A percentile compares a stretch with the other conserved stretches of the same genome.
Evolutionary conservation across 2,797 vertebrate genomes (phyloP).

Genomic region (Luscinia megarhynchos): DNA sequence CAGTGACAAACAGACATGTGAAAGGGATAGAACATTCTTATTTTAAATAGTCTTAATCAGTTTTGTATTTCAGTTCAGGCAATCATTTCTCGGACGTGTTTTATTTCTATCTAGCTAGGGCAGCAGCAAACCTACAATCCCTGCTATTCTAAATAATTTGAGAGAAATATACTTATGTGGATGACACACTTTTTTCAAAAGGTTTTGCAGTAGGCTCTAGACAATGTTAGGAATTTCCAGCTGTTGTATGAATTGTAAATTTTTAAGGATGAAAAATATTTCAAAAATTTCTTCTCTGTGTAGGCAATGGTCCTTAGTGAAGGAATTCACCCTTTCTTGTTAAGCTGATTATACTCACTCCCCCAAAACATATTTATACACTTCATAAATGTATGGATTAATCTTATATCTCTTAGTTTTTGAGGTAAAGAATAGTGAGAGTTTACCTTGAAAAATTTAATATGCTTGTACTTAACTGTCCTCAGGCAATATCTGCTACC

Average conservation of each 20-base stretch:
- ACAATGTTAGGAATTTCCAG: background rate
- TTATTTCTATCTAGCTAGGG: background rate
- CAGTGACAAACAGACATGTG: background rate
- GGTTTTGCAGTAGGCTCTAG: background rate
- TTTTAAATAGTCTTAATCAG: background rate
- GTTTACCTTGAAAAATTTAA: background rate
- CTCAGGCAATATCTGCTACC: background rate
- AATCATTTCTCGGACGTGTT: background rate
- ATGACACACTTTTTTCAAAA: background rate
- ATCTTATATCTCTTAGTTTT: background rate
- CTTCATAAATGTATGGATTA: background rate
- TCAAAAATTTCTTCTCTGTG: background rate
- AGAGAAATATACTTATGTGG: fast-evolving
- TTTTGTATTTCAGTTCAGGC: background rate
- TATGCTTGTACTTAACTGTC: background rate
- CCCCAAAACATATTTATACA: background rate
- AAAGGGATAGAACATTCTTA: background rate
- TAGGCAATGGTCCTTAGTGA: background rate
- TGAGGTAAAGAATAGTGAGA: background rate
- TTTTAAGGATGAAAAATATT: background rate
- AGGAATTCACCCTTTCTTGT: background rate
- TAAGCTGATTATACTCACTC: background rate
- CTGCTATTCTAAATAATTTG: background rate
- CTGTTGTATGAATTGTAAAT: background rate
- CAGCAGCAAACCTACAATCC: background rate